Percentiles rank a stretch among this genome's conserved stretches.
Conservation (phyloP, 1,140 invertebrate species). For the Plectrocnemia conspersa region DNA sequence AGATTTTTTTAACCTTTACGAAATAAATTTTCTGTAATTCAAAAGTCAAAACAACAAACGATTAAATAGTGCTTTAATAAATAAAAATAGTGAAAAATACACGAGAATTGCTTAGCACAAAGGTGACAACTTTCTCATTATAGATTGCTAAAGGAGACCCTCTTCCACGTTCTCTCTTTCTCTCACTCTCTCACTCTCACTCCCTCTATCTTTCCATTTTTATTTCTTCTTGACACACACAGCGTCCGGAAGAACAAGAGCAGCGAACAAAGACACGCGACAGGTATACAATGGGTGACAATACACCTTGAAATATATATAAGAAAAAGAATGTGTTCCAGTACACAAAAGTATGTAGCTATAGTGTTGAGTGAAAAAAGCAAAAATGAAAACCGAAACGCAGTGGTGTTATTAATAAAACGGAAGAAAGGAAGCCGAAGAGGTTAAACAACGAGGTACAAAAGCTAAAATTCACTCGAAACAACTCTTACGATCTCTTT, state of each 20-base stretch:
- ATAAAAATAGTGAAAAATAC: no score
- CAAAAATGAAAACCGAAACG: conserved; percentile 4
- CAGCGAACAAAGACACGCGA: conserved; percentile 3
- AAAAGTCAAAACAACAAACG: no score
- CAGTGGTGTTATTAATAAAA: neutral
- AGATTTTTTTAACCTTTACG: no score
- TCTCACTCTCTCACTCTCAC: neutral
- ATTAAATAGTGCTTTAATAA: no score
- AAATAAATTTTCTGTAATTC: no score
- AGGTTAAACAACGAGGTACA: no score
- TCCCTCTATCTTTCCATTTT: neutral
- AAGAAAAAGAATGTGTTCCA: neutral
- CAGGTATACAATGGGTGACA: conserved; percentile 3
- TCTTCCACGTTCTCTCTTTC: conserved; percentile 16
- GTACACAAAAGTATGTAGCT: no score
- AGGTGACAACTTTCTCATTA: conserved; percentile 21
- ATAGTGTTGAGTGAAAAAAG: no score
- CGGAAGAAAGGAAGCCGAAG: no score
- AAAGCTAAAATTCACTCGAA: no score
- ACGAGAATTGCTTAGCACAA: conserved; percentile 5
- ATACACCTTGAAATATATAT: neutral
- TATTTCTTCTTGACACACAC: neutral
- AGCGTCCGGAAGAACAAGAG: neutral
- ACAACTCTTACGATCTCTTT: no score
- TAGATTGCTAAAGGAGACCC: conserved; percentile 15